Evolutionary conservation across 92 coral and sea anemone species (phyloP).

Genomic region (Muricea muricata): DNA sequence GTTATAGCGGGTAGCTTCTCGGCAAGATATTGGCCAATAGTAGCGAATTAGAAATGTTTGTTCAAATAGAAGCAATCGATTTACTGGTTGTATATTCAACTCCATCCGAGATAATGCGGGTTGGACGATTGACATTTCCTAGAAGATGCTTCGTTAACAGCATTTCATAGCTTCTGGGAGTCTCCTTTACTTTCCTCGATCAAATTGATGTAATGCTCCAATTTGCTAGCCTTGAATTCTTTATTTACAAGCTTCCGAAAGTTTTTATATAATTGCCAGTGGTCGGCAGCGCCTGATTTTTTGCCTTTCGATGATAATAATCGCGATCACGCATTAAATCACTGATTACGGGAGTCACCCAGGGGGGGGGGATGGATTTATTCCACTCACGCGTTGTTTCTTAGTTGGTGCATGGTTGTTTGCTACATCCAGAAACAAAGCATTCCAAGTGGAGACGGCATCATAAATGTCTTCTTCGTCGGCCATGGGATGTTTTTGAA

Average conservation of each 20-base stretch:
- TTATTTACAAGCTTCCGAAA: slow-evolving; percentile 32
- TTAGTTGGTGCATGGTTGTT: slow-evolving; percentile 20
- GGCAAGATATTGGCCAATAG: background rate
- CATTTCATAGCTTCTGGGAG: slow-evolving; percentile 30
- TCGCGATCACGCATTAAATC: slow-evolving; percentile 26
- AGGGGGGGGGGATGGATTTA: slow-evolving; percentile 3
- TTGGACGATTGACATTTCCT: slow-evolving; percentile 23
- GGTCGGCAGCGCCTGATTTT: slow-evolving; percentile 27
- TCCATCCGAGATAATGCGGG: background rate
- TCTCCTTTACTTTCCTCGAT: slow-evolving; percentile 15
- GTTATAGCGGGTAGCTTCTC: slow-evolving; percentile 2
- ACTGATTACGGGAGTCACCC: slow-evolving; percentile 45
- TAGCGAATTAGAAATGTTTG: slow-evolving; percentile 12
- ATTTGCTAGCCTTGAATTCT: slow-evolving; percentile 4
- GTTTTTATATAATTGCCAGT: slow-evolving; percentile 31
- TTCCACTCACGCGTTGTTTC: slow-evolving; percentile 17
- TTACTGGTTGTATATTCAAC: background rate
- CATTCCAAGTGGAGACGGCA: slow-evolving; percentile 45
- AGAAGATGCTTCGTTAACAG: slow-evolving; percentile 40
- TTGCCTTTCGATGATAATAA: slow-evolving; percentile 10
- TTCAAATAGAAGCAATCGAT: slow-evolving; percentile 8
- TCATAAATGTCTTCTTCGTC: slow-evolving; percentile 9
- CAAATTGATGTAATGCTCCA: background rate
- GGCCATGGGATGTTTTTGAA: background rate
- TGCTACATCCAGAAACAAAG: slow-evolving; percentile 27